These are phyloP conservation scores for Drosophila lacteicornis DNA, from an alignment of 1,140 invertebrate species.

Conservation along the genomic window DNA sequence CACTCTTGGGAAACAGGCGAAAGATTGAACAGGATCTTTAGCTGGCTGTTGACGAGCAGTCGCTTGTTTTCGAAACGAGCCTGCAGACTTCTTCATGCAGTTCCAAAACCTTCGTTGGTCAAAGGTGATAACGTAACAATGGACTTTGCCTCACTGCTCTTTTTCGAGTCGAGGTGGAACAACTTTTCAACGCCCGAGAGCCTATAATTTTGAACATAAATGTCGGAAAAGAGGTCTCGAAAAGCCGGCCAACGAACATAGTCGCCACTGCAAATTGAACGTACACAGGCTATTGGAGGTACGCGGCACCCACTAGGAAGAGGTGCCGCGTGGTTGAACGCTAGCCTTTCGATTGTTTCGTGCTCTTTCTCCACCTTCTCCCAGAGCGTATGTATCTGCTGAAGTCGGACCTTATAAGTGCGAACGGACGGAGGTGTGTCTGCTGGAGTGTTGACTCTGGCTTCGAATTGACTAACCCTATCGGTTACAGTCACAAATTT, in stretches of 20 bases:
- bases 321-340: too few relatives aligned
- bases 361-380: neutral
- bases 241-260: too few relatives aligned
- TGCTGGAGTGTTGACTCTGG: neutral
- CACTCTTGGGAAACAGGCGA: neutral
- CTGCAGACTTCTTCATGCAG: neutral
- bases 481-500: neutral
- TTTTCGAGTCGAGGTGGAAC: too few relatives aligned
- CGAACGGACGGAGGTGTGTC: neutral
- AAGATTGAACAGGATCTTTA: neutral
- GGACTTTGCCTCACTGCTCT: neutral
- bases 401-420: neutral
- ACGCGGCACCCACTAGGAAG: neutral
- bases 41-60: neutral
- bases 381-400: neutral
- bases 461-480: neutral
- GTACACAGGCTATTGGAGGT: neutral
- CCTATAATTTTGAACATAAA: too few relatives aligned
- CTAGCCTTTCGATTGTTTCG: neutral
- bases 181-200: too few relatives aligned
- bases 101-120: neutral
- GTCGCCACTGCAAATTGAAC: neutral
- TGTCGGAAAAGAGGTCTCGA: too few relatives aligned
- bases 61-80: neutral
- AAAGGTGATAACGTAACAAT: neutral